Base-by-base conservation (phyloP, 2,113 vertebrate species). In the Ardeotis arabs region DNA sequence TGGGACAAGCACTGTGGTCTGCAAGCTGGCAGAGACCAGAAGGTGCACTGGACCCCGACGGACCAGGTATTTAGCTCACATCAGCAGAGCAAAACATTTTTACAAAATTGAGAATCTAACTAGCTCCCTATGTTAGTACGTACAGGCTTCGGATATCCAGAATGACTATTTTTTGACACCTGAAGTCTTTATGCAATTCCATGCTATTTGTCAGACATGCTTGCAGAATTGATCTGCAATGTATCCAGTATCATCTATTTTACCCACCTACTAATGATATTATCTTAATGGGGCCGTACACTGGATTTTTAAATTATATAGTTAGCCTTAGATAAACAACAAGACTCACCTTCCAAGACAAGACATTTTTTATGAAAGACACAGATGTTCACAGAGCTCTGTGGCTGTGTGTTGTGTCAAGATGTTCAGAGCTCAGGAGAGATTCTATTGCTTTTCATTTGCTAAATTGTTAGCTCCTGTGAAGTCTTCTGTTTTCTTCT, bases 321-420 rank as follows among this genome's bases (percentile, higher is more conserved):
- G 39, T 50, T 55, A 87, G 25, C n/a, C 14, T 17, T 44, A 68
- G 17, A 49, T 37, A 85, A 59, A 63, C 19, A 76, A 11, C 28
- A 78, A 29, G 7, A 10, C 12, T 82, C 82, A 18, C 27, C 25
- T 84, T 84, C 22, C 6, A 58, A 81, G 33, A 5, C 11, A 20
- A 23, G 33, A 31, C 19, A 14, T 12, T 39, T 2, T 67, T 94
- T 50, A 9, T 24, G 17, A 55, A 85, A 73, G 14, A 37, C 10
- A 68, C 5, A n/a, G 37, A 53, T 55, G 6, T 20, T 73, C 55
- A 49, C 15, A 35, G 50, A 50, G 11, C 7, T 85, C 60, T 50
- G 31, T 63, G 39, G 11, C 44, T 64, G 12, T 31, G 24, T 1
- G 1, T 69, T 60, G 3, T 28, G 8, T 45, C 0, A 5, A 55